Percentiles rank a stretch among this genome's conserved stretches.
Evolutionary conservation across 2,113 vertebrate species (phyloP).

Genomic region (Numenius arquata): DNA sequence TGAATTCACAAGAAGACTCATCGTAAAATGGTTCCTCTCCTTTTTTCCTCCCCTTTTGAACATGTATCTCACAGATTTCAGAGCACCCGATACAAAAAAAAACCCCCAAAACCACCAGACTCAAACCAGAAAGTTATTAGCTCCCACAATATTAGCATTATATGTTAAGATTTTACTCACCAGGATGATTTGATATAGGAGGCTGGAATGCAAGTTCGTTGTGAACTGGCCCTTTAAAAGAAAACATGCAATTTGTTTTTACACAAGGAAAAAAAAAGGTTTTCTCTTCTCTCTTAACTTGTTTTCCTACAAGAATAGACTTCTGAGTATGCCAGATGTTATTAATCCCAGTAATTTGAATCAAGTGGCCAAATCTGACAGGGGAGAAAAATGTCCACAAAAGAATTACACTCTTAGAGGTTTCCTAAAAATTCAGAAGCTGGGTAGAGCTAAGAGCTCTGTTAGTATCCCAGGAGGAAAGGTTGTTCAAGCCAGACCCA

Average conservation of each 20-base stretch:
- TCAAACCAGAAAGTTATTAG: background rate
- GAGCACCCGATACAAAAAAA: background rate
- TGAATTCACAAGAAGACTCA: background rate
- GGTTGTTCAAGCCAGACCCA: background rate
- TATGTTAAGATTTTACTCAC: conserved; percentile 70
- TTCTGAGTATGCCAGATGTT: background rate
- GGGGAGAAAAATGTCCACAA: background rate
- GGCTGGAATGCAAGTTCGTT: conserved; percentile 97
- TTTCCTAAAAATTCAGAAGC: background rate
- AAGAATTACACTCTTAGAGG: background rate
- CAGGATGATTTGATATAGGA: conserved; percentile 95
- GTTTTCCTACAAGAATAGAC: background rate
- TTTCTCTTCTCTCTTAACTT: background rate
- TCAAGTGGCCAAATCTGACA: background rate
- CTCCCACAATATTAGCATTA: rapidly evolving
- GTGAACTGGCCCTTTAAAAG: conserved; percentile 89
- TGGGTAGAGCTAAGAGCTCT: background rate
- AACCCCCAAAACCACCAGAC: background rate
- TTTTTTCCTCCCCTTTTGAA: background rate
- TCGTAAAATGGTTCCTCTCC: background rate
- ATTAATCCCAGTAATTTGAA: background rate
- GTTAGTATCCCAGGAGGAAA: background rate
- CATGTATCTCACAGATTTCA: background rate
- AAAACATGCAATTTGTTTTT: background rate
- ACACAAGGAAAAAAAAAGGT: rapidly evolving